phyloP scores from a whole-genome alignment of 1,140 invertebrate genomes.

The Lerema accius region DNA sequence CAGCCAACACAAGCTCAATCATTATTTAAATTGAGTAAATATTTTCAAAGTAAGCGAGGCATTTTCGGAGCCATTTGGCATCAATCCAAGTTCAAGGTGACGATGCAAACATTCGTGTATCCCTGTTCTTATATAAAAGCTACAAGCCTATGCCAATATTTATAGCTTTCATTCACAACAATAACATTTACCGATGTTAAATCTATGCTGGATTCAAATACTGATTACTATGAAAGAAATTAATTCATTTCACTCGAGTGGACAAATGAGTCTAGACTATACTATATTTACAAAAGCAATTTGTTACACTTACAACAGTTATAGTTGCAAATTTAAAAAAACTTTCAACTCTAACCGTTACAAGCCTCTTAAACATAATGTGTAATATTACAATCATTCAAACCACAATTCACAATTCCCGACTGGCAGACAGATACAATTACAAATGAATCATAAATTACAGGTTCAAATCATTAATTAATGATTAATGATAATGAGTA shows the following conservation, averaged over 20 bases:
- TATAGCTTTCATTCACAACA: slow-evolving; percentile 13
- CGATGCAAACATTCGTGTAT: neutral
- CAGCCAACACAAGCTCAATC: too few species aligned
- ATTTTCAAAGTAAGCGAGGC: slow-evolving; percentile 12
- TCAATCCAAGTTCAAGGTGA: slow-evolving; percentile 23
- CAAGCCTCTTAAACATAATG: slow-evolving; percentile 6
- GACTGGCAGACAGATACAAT: slow-evolving; percentile 56
- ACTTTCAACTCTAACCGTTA: neutral
- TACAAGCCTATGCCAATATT: neutral
- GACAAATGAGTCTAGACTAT: slow-evolving; percentile 19
- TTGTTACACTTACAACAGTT: neutral
- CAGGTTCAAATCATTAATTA: slow-evolving; percentile 24
- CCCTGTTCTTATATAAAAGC: neutral
- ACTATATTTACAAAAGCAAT: slow-evolving; percentile 31
- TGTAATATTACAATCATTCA: slow-evolving; percentile 14
- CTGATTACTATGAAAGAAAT: slow-evolving; percentile 21
- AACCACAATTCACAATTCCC: slow-evolving; percentile 46
- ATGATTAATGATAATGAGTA: slow-evolving; percentile 64
- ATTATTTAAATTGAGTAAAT: slow-evolving; percentile 9
- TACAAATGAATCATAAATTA: slow-evolving; percentile 41
- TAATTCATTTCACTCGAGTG: slow-evolving; percentile 17
- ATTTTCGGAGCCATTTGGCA: slow-evolving; percentile 15
- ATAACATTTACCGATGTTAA: slow-evolving; percentile 3
- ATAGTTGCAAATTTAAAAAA: slow-evolving; percentile 6
- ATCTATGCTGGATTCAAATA: slow-evolving; percentile 17